Evolutionary conservation across 2,113 vertebrate species (phyloP).

Genomic region (Herpailurus yagouaroundi): DNA sequence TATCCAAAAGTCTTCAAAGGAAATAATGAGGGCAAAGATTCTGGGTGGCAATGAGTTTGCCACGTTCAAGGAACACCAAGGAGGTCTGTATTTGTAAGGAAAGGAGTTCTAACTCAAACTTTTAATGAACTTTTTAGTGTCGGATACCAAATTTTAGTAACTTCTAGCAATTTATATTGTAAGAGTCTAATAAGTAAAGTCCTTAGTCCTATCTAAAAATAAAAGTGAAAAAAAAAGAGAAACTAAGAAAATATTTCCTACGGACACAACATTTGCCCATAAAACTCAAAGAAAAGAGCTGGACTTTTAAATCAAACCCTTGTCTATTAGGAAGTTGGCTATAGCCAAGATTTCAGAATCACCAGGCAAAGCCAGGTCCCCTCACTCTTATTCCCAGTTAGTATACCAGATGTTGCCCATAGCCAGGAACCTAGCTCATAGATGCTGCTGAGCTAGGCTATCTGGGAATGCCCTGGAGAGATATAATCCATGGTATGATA

Average conservation of each 20-base stretch:
- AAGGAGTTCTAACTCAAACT: not conserved
- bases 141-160: conserved; percentile 27
- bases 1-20: not conserved
- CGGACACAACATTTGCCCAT: not conserved
- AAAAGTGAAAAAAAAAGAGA: not conserved
- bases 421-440: not conserved
- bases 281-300: not conserved
- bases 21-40: not conserved
- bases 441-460: too few species aligned
- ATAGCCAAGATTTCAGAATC: not conserved
- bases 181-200: conserved; percentile 19
- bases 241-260: not conserved
- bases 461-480: not conserved
- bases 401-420: not conserved
- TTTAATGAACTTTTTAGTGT: not conserved
- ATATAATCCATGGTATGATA: not conserved
- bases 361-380: not conserved
- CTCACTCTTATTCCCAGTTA: not conserved
- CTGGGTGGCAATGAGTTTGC: not conserved
- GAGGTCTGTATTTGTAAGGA: not conserved
- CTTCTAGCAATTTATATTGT: not conserved
- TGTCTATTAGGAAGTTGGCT: not conserved
- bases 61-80: not conserved
- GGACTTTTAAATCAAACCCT: not conserved
- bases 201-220: not conserved